Evolutionary conservation across 2,113 vertebrate genomes (phyloP).

Genomic region (Xyliphius kryptos): DNA sequence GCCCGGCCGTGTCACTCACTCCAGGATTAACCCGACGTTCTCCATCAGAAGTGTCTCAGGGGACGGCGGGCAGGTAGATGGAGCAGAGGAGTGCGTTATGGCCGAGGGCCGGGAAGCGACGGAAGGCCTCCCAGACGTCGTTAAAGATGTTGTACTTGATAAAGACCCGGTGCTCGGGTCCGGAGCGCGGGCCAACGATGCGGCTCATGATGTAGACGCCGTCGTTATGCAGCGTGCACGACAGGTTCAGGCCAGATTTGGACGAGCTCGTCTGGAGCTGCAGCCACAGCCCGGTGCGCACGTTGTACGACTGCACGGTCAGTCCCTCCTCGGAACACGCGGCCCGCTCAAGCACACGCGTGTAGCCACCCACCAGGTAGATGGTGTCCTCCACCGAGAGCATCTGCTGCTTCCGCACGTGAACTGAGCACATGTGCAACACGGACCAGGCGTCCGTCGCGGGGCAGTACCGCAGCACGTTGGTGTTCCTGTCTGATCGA

Average conservation of each 20-base stretch:
- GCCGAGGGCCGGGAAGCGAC: constrained; percentile 80
- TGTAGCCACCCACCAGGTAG: constrained; percentile 89
- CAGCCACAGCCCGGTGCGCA: constrained; percentile 77
- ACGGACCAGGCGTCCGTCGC: constrained; percentile 76
- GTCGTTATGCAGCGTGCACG: constrained; percentile 87
- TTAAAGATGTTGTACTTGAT: constrained; percentile 91
- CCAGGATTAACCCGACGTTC: not conserved
- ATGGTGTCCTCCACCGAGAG: constrained; percentile 92
- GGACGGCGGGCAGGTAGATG: constrained; percentile 76
- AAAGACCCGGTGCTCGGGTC: constrained; percentile 82
- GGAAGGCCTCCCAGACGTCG: constrained; percentile 80
- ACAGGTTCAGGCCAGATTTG: constrained; percentile 90
- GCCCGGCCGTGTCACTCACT: too few species aligned
- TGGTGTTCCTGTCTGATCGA: constrained; percentile 81
- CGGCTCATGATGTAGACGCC: constrained; percentile 92
- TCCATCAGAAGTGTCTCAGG: constrained; percentile 39
- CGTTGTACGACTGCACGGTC: constrained; percentile 85
- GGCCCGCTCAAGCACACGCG: constrained; percentile 68
- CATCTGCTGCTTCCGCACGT: constrained; percentile 97
- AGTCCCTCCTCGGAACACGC: constrained; percentile 77
- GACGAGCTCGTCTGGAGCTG: constrained; percentile 84
- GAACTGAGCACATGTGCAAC: constrained; percentile 72
- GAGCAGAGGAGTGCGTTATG: constrained; percentile 90
- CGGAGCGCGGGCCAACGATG: constrained; percentile 78
- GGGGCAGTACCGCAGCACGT: constrained; percentile 84